Base-by-base conservation (phyloP, 2,797 vertebrate species). In the Cossypha heuglini region DNA sequence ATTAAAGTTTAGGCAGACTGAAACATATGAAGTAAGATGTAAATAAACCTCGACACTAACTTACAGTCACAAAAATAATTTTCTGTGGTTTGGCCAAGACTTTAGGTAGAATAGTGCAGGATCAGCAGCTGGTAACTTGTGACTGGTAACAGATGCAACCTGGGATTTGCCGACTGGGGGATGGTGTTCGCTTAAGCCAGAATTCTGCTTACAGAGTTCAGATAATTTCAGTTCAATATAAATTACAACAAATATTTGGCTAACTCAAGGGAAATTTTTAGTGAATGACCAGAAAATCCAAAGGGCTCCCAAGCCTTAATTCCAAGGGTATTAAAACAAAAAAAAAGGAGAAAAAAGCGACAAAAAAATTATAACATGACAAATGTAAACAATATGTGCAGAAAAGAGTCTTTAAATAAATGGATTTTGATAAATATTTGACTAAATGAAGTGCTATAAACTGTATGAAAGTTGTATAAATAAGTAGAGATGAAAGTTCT, bases 401-500 rank as follows among this genome's bases (percentile, higher is more conserved):
- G 71, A 94, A 93, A 96, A 86, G 11, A 3, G 18, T 43, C 72
- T 91, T 94, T 88, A 93, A 96, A 94, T 83, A 94, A 94, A 95
- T 88, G 82, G 22, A 18, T n/a, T 94, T 91, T 75, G 86, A 93
- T 96, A 91, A 95, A 94, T 59, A 81, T 80, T 90, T 93, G 66
- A 66, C 69, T 5, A 2, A 93, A 95, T 93, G 71, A 95, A 94
- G 93, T 96, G 91, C 29, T 91, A 85, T 25, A 40, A 58, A 73
- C 46, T 86, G 33, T 66, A 88, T 75, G 84, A 69, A 88, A 92
- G 74, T 76, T 96, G 67, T 95, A 92, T 94, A 96, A 93, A 92
- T 88, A 96, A 87, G 58, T 88, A 21, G 88, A 95, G 93, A 94
- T 94, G 82, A 94, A 97, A 97, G 91, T 29, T 59, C 48, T 78